A percentile compares a stretch with the other conserved stretches of the same genome.
These are phyloP conservation scores for Athene noctua DNA, from an alignment of 2,113 vertebrate genomes.

Conservation along the genomic window DNA sequence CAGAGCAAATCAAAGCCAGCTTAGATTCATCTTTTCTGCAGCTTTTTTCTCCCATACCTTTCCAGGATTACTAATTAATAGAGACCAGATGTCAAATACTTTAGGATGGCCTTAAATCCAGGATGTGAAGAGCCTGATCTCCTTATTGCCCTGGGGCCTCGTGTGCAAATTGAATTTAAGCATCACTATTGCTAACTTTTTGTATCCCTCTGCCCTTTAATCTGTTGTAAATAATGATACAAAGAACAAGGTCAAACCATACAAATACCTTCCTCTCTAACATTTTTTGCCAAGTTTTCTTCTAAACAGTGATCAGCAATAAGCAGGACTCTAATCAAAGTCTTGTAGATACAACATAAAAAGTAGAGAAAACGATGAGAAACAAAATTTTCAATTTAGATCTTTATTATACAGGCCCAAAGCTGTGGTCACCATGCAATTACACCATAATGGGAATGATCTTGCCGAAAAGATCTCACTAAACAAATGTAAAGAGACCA, in stretches of 20 bases:
- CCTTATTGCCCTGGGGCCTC: not conserved
- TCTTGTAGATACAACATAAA: not conserved
- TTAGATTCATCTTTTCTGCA: not conserved
- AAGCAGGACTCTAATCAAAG: not conserved
- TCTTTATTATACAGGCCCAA: conserved; percentile 76
- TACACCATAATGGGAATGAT: conserved; percentile 65
- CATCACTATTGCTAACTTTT: not conserved
- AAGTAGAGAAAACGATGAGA: conserved; percentile 52
- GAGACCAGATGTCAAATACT: conserved; percentile 9
- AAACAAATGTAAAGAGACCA: conserved; percentile 70
- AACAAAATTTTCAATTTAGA: conserved; percentile 28
- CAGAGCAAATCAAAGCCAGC: not conserved
- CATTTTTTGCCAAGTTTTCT: not conserved
- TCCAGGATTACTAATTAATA: not conserved
- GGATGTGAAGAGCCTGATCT: not conserved
- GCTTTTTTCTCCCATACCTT: not conserved
- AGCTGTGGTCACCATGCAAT: conserved; percentile 69
- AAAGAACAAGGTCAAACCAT: not conserved
- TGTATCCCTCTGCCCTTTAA: not conserved
- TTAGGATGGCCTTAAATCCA: not conserved
- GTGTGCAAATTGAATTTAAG: not conserved
- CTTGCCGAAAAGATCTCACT: conserved; percentile 50
- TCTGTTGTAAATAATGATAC: not conserved
- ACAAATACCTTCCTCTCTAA: not conserved
- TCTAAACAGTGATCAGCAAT: not conserved